Evolutionary conservation across 2,888 invertebrate genomes (phyloP).

Genomic region (Hypselothyrea guttata): DNA sequence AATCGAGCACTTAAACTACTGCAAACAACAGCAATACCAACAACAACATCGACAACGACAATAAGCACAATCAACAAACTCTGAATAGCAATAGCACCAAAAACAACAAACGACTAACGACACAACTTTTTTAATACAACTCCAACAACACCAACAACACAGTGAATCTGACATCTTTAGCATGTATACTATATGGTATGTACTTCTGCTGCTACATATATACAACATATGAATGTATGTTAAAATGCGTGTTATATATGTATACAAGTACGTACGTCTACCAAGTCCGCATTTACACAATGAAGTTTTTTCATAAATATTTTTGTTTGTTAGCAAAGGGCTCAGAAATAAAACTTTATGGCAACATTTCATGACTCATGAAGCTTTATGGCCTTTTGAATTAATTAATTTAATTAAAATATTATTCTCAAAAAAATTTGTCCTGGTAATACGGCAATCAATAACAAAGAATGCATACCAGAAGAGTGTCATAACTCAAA

Average conservation of each 20-base stretch:
- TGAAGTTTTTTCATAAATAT: no score
- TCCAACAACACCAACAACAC: conserved; percentile 38
- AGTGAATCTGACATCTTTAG: conserved; percentile 22
- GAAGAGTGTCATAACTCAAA: no score
- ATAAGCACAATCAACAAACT: conserved; percentile 29
- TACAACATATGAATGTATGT: background rate
- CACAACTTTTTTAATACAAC: conserved; percentile 62
- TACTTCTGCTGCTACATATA: conserved; percentile 4
- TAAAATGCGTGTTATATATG: background rate
- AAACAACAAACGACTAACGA: conserved; percentile 36
- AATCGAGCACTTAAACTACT: conserved; percentile 22
- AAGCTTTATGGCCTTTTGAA: no score
- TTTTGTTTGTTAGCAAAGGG: no score
- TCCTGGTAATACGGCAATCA: no score
- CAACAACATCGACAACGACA: conserved; percentile 12
- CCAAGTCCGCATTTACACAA: no score
- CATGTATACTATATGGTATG: conserved; percentile 16
- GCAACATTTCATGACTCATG: no score
- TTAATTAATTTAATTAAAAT: no score
- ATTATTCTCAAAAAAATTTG: no score
- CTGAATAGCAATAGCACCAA: conserved; percentile 15
- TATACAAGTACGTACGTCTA: no score
- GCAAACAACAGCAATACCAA: conserved; percentile 30
- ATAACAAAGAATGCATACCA: no score
- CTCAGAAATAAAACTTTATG: no score